Evolutionary conservation across 2,888 invertebrate species (phyloP), one percentile per base, ranked within the genome.

Genomic region (Drosophila recens): DNA sequence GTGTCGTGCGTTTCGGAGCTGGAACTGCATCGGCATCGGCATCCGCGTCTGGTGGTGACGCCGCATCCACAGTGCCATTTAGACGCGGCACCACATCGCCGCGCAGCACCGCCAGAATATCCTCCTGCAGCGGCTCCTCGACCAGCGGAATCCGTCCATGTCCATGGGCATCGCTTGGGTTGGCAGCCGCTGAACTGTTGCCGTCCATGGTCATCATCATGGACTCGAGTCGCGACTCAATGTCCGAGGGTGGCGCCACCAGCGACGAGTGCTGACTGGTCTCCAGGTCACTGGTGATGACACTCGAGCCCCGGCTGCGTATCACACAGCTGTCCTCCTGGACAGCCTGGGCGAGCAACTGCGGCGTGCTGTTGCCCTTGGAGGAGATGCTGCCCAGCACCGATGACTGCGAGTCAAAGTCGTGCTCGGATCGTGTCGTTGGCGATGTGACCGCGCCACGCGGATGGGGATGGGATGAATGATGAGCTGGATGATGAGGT

Each of bases 351-450:
- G 90, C 86, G 38, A 90, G 72, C 11, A 86, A 82, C 46, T 91
- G 86, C 4, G 92, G 92, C n/a, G 92, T 92, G 59, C 92, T 92
- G 66, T 91, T 90, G 6, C 91, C 92, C 72, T 93, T 93, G 11
- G 93, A 93, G 1, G 92, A 92, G 63, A 92, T 91, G 82, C 93
- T 93, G 54, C 93, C 93, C 54, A 93, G 76, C 59, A 93, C 91
- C 42, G 93, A 93, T 0, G 93, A 93, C 59, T 93, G 90, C 1
- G 92, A 93, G 66, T 93, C 93, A 30, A 93, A 92, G 67, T 93
- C 93, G 61, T 91, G 90, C 40, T 93, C 93, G 3, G 92, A 92
- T 20, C 94, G 94, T 45, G 94, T 94, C 52, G 94, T 94, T 0
- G 92, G 92, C 40, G 92, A 92, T 48, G 91, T 89, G 6, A 91